Base-by-base conservation (phyloP, 1,140 invertebrate genomes). In the Conus ventricosus region DNA sequence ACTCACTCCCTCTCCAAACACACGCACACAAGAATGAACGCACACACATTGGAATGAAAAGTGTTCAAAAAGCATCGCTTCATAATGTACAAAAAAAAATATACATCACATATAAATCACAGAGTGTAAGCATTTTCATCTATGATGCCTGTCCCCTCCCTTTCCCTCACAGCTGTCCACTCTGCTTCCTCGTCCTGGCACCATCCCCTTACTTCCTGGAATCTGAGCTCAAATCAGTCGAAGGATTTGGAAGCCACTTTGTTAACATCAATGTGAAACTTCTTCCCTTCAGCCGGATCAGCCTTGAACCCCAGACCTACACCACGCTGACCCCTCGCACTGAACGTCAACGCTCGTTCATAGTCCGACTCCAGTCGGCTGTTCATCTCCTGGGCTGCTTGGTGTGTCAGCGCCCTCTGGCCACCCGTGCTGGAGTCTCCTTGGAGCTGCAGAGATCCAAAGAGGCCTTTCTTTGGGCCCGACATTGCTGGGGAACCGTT, bases 181-280 rank as follows among this genome's bases (percentile, higher is more conserved):
- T 27, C n/a, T 13, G n/a, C n/a, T 27, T 11, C 76, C n/a, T 13
- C n/a, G 10, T 80, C n/a, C 76, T n/a, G 11, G 10, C 10, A n/a
- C n/a, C 39, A 17, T 80, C 39, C 76, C 76, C 10, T 11, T n/a
- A 80, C 5, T 27, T 15, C 10, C 76, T 13, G 39, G 76, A 27
- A 25, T 51, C 11, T 13, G 11, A 80, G 0, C 1, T 5, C 51
- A n/a, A 15, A 20, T 23, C 57, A 54, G 60, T 87, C 85, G 57
- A 87, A 87, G 23, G 54, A 80, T 23, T 87, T 89, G n/a, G 91
- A 92, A 25, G 92, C 91, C 23, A 89, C 87, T 23, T 87, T 88
- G 63, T 88, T 88, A 75, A 87, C 87, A 80, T 92, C 92, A 87
- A 93, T 93, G 85, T 93, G 89, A 87, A 93, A 93, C 78, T 91